Percentiles rank a stretch among this genome's conserved stretches.
These are phyloP conservation scores for Scaptomyza hsui DNA, from an alignment of 1,140 invertebrate genomes.

Conservation along the genomic window DNA sequence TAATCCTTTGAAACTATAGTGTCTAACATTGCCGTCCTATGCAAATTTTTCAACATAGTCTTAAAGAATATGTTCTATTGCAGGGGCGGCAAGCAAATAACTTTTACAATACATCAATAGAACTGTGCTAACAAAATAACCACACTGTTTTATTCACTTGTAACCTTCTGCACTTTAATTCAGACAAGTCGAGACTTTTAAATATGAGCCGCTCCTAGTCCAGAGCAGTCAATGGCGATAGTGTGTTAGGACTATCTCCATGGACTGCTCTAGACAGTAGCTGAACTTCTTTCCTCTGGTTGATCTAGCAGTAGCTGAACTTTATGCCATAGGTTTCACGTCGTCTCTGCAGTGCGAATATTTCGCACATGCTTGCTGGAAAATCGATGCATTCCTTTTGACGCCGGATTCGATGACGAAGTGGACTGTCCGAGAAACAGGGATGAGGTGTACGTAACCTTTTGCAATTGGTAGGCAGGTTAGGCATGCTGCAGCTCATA, in stretches of 20 bases:
- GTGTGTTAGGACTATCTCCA: not conserved
- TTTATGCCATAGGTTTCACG: not conserved
- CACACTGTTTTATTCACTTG: not conserved
- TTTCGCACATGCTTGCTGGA: not conserved
- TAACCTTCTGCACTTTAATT: not conserved
- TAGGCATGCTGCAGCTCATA: not conserved
- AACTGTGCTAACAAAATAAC: too few species aligned
- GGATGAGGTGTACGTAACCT: constrained; percentile 28
- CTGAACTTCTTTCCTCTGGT: too few species aligned
- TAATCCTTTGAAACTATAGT: constrained; percentile 4
- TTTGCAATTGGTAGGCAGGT: not conserved
- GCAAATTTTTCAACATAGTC: constrained; percentile 12
- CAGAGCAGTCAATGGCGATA: not conserved
- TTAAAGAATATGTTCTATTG: not conserved
- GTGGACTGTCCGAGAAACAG: constrained; percentile 30
- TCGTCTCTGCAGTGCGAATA: not conserved
- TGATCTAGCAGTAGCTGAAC: not conserved
- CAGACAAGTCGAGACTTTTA: not conserved
- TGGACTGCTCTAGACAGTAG: not conserved
- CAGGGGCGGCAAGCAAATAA: not conserved
- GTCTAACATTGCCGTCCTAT: not conserved
- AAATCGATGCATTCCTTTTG: constrained; percentile 8
- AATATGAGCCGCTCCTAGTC: not conserved
- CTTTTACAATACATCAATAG: not conserved
- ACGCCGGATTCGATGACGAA: not conserved